These are phyloP conservation scores for Bursaphelenchus mucronatus DNA, from an alignment of 1,140 invertebrate species.

Conservation along the genomic window DNA sequence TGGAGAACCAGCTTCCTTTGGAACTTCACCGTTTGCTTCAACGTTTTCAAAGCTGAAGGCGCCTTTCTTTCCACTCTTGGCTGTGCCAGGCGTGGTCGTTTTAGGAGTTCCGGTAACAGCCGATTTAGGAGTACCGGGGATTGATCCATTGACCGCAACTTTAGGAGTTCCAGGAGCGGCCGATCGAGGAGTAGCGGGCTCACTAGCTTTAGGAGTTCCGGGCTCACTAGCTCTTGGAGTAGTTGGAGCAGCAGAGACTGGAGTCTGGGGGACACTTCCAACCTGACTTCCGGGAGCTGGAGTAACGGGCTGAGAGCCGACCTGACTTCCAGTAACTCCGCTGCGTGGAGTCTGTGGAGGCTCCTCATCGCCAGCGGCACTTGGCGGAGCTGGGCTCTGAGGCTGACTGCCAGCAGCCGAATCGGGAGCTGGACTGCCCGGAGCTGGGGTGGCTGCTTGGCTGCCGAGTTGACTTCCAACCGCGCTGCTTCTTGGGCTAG, in stretches of 20 bases:
- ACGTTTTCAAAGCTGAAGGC: conserved; percentile 36
- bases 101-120: conserved; percentile 27
- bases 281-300: conserved; percentile 22
- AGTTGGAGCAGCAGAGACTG: conserved; percentile 9
- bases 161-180: conserved; percentile 30
- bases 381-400: conserved; percentile 13
- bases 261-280: conserved; percentile 23
- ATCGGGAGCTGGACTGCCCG: conserved; percentile 3
- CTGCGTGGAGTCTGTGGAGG: background rate
- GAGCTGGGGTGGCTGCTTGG: conserved; percentile 14
- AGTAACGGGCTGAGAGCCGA: conserved; percentile 25
- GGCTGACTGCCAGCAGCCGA: conserved; percentile 21
- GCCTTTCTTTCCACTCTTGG: conserved; percentile 28
- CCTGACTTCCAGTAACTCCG: conserved; percentile 8
- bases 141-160: conserved; percentile 1
- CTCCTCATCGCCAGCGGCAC: conserved; percentile 11
- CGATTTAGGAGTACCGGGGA: conserved; percentile 2
- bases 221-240: conserved; percentile 1
- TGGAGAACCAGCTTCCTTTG: conserved; percentile 44
- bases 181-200: conserved; percentile 16
- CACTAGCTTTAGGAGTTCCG: conserved; percentile 3
- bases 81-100: conserved; percentile 35
- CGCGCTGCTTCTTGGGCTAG: conserved; percentile 25
- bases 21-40: conserved; percentile 43
- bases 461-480: conserved; percentile 18